Conservation (phyloP, 2,888 invertebrate genomes). For the Lissocephala sabroskyi region DNA sequence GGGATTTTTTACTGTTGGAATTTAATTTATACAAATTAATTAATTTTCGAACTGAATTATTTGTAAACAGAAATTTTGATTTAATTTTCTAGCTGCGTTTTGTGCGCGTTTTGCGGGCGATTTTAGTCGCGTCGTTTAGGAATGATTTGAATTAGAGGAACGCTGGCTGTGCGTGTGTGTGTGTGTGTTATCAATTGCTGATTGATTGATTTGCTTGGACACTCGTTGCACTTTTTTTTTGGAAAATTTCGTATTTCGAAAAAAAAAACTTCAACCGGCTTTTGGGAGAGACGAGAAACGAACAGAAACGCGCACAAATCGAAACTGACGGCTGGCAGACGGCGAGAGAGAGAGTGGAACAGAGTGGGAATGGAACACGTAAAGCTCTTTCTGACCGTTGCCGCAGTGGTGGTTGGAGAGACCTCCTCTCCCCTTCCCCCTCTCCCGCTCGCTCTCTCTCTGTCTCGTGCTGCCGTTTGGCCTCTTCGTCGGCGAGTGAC, state of each 20-base stretch:
- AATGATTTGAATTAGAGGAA: constrained; percentile 64
- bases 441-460: too few species aligned
- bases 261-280: too few species aligned
- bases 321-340: constrained; percentile 32
- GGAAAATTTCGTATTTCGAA: constrained; percentile 20
- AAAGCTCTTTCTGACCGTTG: too few species aligned
- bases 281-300: constrained; percentile 35
- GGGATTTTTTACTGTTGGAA: too few species aligned
- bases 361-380: too few species aligned
- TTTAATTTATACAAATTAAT: too few species aligned
- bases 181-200: constrained; percentile 15
- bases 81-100: neutral
- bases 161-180: constrained; percentile 43
- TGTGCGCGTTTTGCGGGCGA: constrained; percentile 11
- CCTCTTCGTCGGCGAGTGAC: neutral
- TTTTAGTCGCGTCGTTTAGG: constrained; percentile 38
- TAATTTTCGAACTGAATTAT: too few species aligned
- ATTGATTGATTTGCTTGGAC: constrained; percentile 23
- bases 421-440: too few species aligned
- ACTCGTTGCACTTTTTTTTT: constrained; percentile 16
- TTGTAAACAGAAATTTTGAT: too few species aligned
- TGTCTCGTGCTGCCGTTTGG: too few species aligned
- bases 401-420: too few species aligned
- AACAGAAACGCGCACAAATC: constrained; percentile 51
- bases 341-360: too few species aligned